Conservation (phyloP, 1,140 invertebrate genomes). For the Pararge aegeria region DNA sequence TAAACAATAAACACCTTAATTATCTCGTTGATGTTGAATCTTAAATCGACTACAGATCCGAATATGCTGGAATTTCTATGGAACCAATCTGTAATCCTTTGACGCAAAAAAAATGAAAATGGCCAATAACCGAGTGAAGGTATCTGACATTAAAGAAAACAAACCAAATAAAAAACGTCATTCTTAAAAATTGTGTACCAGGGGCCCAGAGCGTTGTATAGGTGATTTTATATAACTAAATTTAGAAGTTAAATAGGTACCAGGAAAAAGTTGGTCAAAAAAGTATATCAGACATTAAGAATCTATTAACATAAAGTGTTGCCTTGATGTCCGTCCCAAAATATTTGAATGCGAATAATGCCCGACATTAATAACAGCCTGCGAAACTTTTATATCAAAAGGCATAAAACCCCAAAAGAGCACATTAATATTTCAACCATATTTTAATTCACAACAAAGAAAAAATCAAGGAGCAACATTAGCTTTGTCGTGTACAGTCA, state of each 20-base stretch:
- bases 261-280: background rate
- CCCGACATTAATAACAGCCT: conserved; percentile 20
- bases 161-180: too few relatives aligned
- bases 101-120: too few relatives aligned
- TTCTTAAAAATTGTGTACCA: too few relatives aligned
- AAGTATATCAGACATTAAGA: background rate
- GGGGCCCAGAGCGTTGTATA: too few relatives aligned
- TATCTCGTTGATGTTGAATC: too few relatives aligned
- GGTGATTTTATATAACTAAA: background rate
- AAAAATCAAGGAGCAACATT: conserved; percentile 61
- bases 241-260: background rate
- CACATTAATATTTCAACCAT: conserved; percentile 31
- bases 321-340: background rate
- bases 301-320: background rate
- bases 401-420: conserved; percentile 25
- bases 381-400: conserved; percentile 23
- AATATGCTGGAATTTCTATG: too few relatives aligned
- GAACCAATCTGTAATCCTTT: too few relatives aligned
- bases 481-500: conserved; percentile 55
- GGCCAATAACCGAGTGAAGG: too few relatives aligned
- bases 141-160: too few relatives aligned
- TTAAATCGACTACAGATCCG: too few relatives aligned
- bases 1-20: too few relatives aligned
- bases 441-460: conserved; percentile 46
- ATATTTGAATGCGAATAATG: conserved; percentile 16